These are phyloP conservation scores for Euproctis similis DNA, from an alignment of 2,888 invertebrate genomes.

Conservation along the genomic window DNA sequence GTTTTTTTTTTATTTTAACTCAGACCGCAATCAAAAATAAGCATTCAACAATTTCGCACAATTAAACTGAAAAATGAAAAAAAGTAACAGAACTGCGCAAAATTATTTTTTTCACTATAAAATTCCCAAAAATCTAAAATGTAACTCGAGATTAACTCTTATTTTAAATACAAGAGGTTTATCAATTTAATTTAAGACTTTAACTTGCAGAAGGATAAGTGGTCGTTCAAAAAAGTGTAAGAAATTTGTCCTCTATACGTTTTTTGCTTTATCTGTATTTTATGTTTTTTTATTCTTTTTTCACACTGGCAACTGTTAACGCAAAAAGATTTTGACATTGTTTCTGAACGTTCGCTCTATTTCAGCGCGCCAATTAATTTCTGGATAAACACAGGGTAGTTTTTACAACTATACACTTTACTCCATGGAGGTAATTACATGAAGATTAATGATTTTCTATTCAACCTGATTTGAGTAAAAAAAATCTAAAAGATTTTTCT, in stretches of 20 bases:
- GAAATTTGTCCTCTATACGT: constrained; percentile 61
- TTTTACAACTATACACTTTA: too few relatives aligned
- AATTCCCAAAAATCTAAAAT: too few relatives aligned
- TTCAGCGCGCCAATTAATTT: constrained; percentile 66
- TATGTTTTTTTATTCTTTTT: constrained; percentile 38
- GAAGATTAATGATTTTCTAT: too few relatives aligned
- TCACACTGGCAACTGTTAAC: constrained; percentile 47
- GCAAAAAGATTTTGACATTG: constrained; percentile 67
- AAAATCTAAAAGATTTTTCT: too few relatives aligned
- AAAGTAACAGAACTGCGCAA: constrained; percentile 39
- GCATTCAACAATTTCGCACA: constrained; percentile 64
- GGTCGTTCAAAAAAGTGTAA: constrained; percentile 60
- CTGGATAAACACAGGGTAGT: constrained; percentile 34
- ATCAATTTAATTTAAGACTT: background rate
- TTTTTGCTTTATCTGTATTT: constrained; percentile 36
- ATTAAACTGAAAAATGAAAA: constrained; percentile 58
- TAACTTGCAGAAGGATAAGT: constrained; percentile 1
- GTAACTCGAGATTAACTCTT: constrained; percentile 6
- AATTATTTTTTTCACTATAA: too few relatives aligned
- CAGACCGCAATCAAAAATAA: constrained; percentile 37
- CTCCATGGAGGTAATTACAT: too few relatives aligned
- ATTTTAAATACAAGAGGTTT: background rate
- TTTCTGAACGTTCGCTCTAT: constrained; percentile 47
- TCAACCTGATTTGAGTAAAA: too few relatives aligned
- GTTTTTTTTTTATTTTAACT: constrained; percentile 12